These are phyloP conservation scores for Potamarius usumacintae DNA, from an alignment of 2,113 vertebrate genomes.

Conservation along the genomic window DNA sequence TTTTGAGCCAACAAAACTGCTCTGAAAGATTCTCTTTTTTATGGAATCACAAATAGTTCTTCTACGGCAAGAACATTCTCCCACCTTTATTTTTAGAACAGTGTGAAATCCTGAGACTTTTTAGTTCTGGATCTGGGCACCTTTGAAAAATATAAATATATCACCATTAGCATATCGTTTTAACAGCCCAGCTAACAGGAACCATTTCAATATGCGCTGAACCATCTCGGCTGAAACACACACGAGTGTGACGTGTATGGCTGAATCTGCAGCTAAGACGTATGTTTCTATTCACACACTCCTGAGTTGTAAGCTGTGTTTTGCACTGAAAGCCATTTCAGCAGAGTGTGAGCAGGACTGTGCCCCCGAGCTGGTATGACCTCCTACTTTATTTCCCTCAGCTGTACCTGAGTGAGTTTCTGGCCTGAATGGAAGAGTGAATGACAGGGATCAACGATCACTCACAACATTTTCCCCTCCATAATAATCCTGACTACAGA, in stretches of 20 bases:
- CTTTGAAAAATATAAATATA: background rate
- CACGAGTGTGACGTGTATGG: too few species aligned
- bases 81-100: background rate
- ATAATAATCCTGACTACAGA: background rate
- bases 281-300: background rate
- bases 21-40: background rate
- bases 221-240: background rate
- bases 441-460: background rate
- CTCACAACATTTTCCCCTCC: background rate
- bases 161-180: background rate
- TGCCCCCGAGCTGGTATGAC: background rate
- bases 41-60: background rate
- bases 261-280: background rate
- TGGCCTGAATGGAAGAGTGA: background rate
- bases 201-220: background rate
- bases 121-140: background rate
- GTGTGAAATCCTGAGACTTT: conserved; percentile 1
- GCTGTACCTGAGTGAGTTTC: background rate
- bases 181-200: background rate
- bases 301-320: background rate
- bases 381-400: conserved; percentile 8
- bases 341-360: background rate
- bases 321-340: background rate
- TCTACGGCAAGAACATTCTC: background rate
- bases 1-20: background rate